Percentiles rank a stretch among this genome's conserved stretches.
phyloP scores from a whole-genome alignment of 2,888 invertebrate species.

The Kryphioiulus occultus region DNA sequence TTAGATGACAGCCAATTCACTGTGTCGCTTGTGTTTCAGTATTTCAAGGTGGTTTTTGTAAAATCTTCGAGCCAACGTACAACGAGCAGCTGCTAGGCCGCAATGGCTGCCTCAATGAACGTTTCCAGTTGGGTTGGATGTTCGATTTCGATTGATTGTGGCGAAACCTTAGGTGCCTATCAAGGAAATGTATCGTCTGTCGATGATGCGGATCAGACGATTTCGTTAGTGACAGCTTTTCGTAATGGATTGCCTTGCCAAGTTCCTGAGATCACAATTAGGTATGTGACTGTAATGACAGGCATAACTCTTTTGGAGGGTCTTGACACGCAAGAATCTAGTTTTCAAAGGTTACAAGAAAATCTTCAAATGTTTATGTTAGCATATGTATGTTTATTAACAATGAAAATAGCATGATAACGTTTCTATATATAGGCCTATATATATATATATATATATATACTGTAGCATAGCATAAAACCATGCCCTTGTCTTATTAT shows the following conservation, averaged over 20 bases:
- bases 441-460: too few relatives aligned
- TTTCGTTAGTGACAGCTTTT: conserved; percentile 81
- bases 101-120: neutral
- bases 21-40: neutral
- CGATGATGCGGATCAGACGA: conserved; percentile 70
- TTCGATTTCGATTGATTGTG: conserved; percentile 84
- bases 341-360: too few relatives aligned
- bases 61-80: neutral
- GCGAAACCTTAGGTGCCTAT: conserved; percentile 77
- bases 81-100: neutral
- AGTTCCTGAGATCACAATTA: conserved; percentile 70
- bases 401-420: too few relatives aligned
- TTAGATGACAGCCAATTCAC: neutral
- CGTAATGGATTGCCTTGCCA: conserved; percentile 77
- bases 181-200: conserved; percentile 80
- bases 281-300: too few relatives aligned
- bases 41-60: neutral
- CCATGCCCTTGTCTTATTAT: too few relatives aligned
- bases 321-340: too few relatives aligned
- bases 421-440: too few relatives aligned
- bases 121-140: conserved; percentile 73
- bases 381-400: too few relatives aligned
- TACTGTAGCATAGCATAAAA: too few relatives aligned
- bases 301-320: too few relatives aligned
- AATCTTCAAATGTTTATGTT: too few relatives aligned